Evolutionary conservation across 2,888 invertebrate genomes (phyloP), one percentile per base, ranked within the genome.

Genomic region (Stratiomys singularior): DNA sequence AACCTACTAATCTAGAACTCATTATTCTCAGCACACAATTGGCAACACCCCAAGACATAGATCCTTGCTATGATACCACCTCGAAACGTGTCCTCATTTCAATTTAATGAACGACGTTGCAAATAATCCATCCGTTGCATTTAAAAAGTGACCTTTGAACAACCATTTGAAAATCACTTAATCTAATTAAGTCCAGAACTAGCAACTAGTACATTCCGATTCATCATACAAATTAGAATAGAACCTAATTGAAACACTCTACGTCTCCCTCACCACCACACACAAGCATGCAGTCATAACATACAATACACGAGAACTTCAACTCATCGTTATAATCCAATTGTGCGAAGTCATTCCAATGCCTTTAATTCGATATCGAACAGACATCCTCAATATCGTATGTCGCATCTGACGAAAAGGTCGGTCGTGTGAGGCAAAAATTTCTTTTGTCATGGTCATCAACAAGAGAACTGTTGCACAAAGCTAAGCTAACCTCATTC

Each of bases 311-410:
- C 44, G 37, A 37, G 37, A 37, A 3, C 46, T 67, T 44, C 71
- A 11, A 25, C 15, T n/a, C 69, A 2, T 28, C 27, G 1, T 9
- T 28, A 9, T 71, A 71, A 71, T 71, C 71, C 71, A 71, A 71
- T 71, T 71, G 71, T 71, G 47, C 21, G 71, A 71, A 71, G 71
- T 71, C 71, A n/a, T 71, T 71, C 47, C 47, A 47, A 46, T 71
- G 71, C 71, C 28, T 71, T 47, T 71, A 71, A 71, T 71, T 71
- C 71, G 25, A 47, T 52, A 47, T 47, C 3, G 47, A 18, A 52
- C 27, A 52, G 71, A 71, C 71, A 71, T 71, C 27, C 71, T 47
- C 47, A 52, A 13, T 71, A 52, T 71, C 27, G 25, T 47, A 47
- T 71, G 27, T 47, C 52, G 27, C 60, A 60, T 9, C 23, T 15